Percentiles rank a stretch among this genome's conserved stretches.
Evolutionary conservation across 1,140 invertebrate genomes (phyloP).

Genomic region (Euborellia annulipes): DNA sequence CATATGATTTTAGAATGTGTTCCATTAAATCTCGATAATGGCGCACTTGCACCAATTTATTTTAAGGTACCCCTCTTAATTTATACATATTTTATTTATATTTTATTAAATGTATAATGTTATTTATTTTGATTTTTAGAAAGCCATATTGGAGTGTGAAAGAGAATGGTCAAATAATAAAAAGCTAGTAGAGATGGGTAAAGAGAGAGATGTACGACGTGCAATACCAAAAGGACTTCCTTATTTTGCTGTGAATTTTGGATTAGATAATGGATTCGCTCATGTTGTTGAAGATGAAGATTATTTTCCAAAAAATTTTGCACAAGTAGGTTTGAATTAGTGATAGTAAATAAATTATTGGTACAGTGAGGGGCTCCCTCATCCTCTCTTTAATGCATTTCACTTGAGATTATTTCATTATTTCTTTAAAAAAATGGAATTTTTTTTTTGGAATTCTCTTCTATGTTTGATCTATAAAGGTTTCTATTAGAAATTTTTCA

Average conservation of each 20-base stretch:
- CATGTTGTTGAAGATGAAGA: constrained; percentile 92
- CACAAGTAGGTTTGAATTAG: constrained; percentile 62
- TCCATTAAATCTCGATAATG: constrained; percentile 63
- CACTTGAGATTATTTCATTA: no score
- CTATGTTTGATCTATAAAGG: no score
- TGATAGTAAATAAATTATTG: no score
- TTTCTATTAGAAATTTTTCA: no score
- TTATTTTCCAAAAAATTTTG: constrained; percentile 79
- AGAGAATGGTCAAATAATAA: constrained; percentile 89
- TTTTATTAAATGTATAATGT: not conserved
- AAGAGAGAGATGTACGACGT: constrained; percentile 58
- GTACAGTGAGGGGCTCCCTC: no score
- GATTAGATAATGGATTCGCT: constrained; percentile 74
- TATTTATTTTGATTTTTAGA: constrained; percentile 33
- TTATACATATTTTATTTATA: not conserved
- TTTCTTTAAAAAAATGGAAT: no score
- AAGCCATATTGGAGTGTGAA: constrained; percentile 89
- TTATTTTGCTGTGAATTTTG: constrained; percentile 91
- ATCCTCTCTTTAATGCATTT: no score
- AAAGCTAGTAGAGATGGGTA: constrained; percentile 73
- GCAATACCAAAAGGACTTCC: constrained; percentile 84
- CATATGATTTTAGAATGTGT: constrained; percentile 84
- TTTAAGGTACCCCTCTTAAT: constrained; percentile 55
- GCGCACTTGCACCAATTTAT: constrained; percentile 80
- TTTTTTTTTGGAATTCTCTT: no score